Evolutionary conservation across 2,113 vertebrate species (phyloP).

Genomic region (Thymallus thymallus): DNA sequence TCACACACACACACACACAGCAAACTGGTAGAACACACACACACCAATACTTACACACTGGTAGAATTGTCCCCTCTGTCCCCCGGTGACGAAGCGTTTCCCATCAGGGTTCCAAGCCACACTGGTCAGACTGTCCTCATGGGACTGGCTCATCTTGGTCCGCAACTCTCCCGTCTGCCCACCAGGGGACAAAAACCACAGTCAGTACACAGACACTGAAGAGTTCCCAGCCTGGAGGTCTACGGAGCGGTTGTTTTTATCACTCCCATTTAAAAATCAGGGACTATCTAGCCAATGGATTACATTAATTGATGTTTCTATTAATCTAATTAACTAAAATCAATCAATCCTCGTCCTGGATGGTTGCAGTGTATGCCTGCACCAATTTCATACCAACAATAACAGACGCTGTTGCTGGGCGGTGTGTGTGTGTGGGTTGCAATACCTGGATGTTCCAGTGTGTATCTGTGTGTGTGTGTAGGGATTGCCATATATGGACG

Average conservation of each 20-base stretch:
- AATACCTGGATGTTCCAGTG: conserved; percentile 96
- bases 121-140: conserved; percentile 97
- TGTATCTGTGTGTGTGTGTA: conserved; percentile 92
- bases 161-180: conserved; percentile 98
- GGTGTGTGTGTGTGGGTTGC: background rate
- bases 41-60: conserved; percentile 87
- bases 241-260: background rate
- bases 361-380: too few species aligned
- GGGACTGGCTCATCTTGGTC: conserved; percentile 99
- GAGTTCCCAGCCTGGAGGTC: background rate
- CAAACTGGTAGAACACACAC: background rate
- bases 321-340: too few species aligned
- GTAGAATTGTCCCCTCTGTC: conserved; percentile 97
- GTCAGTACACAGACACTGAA: background rate
- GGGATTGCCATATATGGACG: conserved; percentile 89
- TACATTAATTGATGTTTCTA: too few species aligned
- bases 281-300: too few species aligned
- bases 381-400: too few species aligned
- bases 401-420: too few species aligned
- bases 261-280: too few species aligned
- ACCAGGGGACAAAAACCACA: conserved; percentile 73
- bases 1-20: background rate
- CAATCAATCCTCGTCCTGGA: too few species aligned
- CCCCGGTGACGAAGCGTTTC: conserved; percentile 96
- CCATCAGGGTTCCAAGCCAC: conserved; percentile 99